These are phyloP conservation scores for Dynastes tityus DNA, from an alignment of 2,888 invertebrate genomes.

Conservation along the genomic window DNA sequence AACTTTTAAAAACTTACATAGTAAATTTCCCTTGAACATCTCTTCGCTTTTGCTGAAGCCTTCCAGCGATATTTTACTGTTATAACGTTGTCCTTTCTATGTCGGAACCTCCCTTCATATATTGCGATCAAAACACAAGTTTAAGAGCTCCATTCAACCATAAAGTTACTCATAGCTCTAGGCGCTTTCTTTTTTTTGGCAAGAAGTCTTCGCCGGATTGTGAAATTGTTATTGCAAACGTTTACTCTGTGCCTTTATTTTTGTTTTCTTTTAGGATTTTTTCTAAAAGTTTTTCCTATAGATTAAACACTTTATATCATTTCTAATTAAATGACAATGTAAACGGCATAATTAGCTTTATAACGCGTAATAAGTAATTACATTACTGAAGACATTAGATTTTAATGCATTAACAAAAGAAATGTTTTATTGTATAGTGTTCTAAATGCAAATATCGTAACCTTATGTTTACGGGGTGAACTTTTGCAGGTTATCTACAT, in stretches of 20 bases:
- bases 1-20: constrained; percentile 40
- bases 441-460: no score
- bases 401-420: no score
- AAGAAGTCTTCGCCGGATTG: constrained; percentile 50
- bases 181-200: constrained; percentile 53
- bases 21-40: constrained; percentile 33
- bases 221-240: constrained; percentile 55
- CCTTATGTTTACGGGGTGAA: no score
- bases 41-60: constrained; percentile 39
- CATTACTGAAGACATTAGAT: no score
- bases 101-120: constrained; percentile 55
- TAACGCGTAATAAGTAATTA: no score
- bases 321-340: no score
- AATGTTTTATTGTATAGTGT: no score
- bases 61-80: constrained; percentile 46
- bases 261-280: constrained; percentile 31
- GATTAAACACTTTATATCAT: neutral
- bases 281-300: constrained; percentile 8
- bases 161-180: constrained; percentile 61
- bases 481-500: no score
- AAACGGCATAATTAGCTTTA: no score
- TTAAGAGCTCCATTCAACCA: constrained; percentile 61
- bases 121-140: constrained; percentile 62
- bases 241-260: constrained; percentile 40
- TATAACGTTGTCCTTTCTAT: constrained; percentile 54